Evolutionary conservation across 2,113 vertebrate genomes (phyloP).

Genomic region (Melanocharis versteri): DNA sequence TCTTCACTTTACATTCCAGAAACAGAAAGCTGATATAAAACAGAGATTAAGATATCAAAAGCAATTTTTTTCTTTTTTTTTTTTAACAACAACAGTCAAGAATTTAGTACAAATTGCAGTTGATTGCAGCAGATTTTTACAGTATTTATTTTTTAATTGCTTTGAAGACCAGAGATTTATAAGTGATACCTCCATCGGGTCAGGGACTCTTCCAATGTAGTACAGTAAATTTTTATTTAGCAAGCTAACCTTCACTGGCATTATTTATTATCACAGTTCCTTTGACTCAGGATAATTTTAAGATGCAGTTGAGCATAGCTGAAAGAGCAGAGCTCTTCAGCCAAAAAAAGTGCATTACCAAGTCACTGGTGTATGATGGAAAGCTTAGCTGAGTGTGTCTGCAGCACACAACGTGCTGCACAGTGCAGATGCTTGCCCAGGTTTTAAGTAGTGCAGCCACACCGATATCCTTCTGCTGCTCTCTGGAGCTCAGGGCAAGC

Average conservation of each 20-base stretch:
- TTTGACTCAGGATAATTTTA: neutral
- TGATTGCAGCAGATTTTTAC: neutral
- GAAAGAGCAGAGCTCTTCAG: neutral
- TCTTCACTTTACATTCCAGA: conserved; percentile 34
- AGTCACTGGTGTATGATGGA: neutral
- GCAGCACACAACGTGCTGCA: neutral
- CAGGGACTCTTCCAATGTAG: neutral
- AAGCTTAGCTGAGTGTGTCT: neutral
- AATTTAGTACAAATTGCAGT: neutral
- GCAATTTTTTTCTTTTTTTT: neutral
- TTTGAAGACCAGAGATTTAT: conserved; percentile 6
- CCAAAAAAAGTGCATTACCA: neutral
- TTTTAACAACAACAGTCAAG: neutral
- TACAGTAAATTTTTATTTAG: neutral
- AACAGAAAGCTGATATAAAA: conserved; percentile 33
- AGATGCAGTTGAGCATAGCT: neutral
- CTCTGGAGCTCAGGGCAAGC: neutral
- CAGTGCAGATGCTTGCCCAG: neutral
- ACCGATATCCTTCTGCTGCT: neutral
- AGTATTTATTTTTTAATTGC: neutral
- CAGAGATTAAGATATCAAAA: conserved; percentile 41
- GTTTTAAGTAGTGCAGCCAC: neutral
- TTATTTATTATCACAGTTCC: neutral
- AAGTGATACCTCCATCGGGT: neutral
- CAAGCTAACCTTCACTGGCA: neutral